Conservation (phyloP, 2,888 invertebrate species). For the Andrena minutula region DNA sequence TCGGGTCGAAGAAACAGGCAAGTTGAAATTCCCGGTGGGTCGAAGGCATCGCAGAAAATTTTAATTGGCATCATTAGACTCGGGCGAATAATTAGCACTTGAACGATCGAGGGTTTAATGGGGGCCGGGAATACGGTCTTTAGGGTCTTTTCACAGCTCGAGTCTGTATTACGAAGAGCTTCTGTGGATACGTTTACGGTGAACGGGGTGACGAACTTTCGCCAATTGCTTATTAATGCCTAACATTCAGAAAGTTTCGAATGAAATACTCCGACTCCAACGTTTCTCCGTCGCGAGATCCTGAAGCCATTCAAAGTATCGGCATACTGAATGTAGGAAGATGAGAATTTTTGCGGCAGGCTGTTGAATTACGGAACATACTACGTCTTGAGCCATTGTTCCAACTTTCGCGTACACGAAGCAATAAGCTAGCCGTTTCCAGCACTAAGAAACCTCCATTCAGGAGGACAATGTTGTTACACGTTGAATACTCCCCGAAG, state of each 20-base stretch:
- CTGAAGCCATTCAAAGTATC: background rate
- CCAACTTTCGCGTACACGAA: conserved; percentile 59
- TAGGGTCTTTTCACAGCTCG: conserved; percentile 62
- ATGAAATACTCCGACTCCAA: background rate
- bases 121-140: conserved; percentile 62
- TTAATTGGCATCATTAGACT: conserved; percentile 73
- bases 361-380: conserved; percentile 32
- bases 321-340: background rate
- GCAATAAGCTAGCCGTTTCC: conserved; percentile 55
- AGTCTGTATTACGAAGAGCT: conserved; percentile 45
- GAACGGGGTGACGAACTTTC: conserved; percentile 63
- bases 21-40: conserved; percentile 60
- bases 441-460: conserved; percentile 56
- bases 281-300: background rate
- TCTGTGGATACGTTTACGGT: conserved; percentile 59
- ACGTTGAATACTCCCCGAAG: conserved; percentile 59
- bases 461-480: conserved; percentile 52
- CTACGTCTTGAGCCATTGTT: conserved; percentile 59
- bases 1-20: conserved; percentile 41
- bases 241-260: conserved; percentile 15
- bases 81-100: conserved; percentile 72
- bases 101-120: conserved; percentile 72
- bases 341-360: conserved; percentile 5
- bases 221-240: conserved; percentile 56
- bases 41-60: conserved; percentile 63